Conservation (phyloP, 2,888 invertebrate genomes). For the Platerodrilus igneus region DNA sequence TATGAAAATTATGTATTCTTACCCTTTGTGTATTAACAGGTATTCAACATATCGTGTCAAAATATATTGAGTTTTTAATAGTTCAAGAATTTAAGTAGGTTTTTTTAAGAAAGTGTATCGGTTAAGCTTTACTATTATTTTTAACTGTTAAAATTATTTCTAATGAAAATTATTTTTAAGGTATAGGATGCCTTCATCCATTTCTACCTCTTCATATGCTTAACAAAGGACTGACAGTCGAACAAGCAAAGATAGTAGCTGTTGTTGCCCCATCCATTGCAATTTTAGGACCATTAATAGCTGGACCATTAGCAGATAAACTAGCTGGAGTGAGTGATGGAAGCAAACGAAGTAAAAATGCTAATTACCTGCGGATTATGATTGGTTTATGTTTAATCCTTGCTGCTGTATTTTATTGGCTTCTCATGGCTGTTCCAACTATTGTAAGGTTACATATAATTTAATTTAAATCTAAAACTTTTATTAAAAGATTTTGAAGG, state of each 20-base stretch:
- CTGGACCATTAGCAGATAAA: slow-evolving; percentile 75
- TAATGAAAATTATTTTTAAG: slow-evolving; percentile 48
- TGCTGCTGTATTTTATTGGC: slow-evolving; percentile 64
- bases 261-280: slow-evolving; percentile 75
- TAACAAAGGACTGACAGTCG: slow-evolving; percentile 65
- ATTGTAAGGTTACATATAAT: slow-evolving; percentile 50
- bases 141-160: neutral
- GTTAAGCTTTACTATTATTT: neutral
- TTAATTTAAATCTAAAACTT: slow-evolving; percentile 19
- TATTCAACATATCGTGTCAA: too few species aligned
- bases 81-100: too few species aligned
- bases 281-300: slow-evolving; percentile 70
- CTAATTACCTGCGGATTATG: slow-evolving; percentile 62
- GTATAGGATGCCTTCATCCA: slow-evolving; percentile 75
- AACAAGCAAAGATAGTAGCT: slow-evolving; percentile 73
- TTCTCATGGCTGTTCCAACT: slow-evolving; percentile 63
- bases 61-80: too few species aligned
- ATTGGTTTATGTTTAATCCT: slow-evolving; percentile 64
- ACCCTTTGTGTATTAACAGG: too few species aligned
- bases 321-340: slow-evolving; percentile 50
- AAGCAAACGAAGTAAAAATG: slow-evolving; percentile 48
- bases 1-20: too few species aligned
- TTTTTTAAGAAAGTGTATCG: too few species aligned
- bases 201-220: slow-evolving; percentile 77
- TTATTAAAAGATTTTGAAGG: too few species aligned